Conservation (phyloP, 2,797 vertebrate species). For the Centropyge bicolor region DNA sequence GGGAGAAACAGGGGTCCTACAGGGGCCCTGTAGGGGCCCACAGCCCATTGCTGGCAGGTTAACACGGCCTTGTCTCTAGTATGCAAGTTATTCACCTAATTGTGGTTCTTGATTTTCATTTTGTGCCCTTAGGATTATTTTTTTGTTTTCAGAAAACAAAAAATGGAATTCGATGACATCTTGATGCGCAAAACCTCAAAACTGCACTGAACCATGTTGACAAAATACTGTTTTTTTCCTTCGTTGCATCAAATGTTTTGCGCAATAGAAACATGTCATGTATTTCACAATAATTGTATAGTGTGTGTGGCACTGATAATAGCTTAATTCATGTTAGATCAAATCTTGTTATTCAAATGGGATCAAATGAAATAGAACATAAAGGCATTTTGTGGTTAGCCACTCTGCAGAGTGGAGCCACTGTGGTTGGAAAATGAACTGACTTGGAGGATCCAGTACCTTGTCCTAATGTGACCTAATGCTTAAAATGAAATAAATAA, state of each 20-base stretch:
- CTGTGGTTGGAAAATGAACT: conserved; percentile 37
- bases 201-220: neutral
- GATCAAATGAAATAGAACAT: conserved; percentile 40
- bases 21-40: neutral
- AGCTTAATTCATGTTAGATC: conserved; percentile 9
- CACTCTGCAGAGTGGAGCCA: conserved; percentile 21
- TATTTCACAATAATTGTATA: neutral
- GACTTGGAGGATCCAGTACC: conserved; percentile 12
- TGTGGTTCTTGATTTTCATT: neutral
- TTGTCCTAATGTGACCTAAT: conserved; percentile 43
- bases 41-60: neutral
- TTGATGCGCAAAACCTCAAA: neutral
- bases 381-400: conserved; percentile 29
- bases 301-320: conserved; percentile 19
- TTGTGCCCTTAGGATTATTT: neutral
- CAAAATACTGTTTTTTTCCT: neutral
- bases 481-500: conserved; percentile 31
- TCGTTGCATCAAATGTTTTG: conserved; percentile 10
- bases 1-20: neutral
- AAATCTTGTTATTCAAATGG: conserved; percentile 20
- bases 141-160: neutral
- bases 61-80: neutral
- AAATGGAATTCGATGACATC: neutral
- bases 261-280: conserved; percentile 1
- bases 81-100: neutral